Percentiles rank a stretch among this genome's conserved stretches.
These are phyloP conservation scores for Leptopterna dolabrata DNA, from an alignment of 2,888 invertebrate species.

Conservation along the genomic window DNA sequence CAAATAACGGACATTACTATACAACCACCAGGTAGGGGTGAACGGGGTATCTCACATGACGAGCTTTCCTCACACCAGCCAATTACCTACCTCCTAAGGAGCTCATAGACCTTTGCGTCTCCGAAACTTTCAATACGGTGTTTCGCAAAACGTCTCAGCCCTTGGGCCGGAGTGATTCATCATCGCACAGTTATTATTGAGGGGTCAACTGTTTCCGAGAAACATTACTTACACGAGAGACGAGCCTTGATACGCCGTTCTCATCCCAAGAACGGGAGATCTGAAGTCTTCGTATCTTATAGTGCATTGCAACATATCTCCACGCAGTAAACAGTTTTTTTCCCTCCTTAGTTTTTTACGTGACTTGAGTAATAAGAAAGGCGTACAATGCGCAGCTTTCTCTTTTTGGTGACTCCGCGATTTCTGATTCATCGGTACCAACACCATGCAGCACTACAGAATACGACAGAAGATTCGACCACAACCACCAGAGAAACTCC, in stretches of 20 bases:
- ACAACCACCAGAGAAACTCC: too few relatives aligned
- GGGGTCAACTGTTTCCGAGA: background rate
- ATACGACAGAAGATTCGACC: too few relatives aligned
- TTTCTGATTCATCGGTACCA: too few relatives aligned
- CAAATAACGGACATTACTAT: too few relatives aligned
- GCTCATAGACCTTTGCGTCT: background rate
- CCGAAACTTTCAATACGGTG: background rate
- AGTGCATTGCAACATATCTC: background rate
- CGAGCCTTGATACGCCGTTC: background rate
- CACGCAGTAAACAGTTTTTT: too few relatives aligned
- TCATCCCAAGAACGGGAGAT: background rate
- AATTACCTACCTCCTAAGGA: background rate
- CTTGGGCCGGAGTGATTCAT: background rate
- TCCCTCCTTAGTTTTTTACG: too few relatives aligned
- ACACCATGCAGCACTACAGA: too few relatives aligned
- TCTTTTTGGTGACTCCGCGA: too few relatives aligned
- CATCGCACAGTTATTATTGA: background rate
- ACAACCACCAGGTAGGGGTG: too few relatives aligned
- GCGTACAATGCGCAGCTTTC: too few relatives aligned
- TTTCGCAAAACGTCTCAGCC: background rate
- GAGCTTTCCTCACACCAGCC: background rate
- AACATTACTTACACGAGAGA: background rate
- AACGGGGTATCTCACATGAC: background rate
- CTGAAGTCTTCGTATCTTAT: background rate
- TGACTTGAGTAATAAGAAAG: too few relatives aligned